phyloP scores from a whole-genome alignment of 2,797 vertebrate species.

The Girardinus metallicus region DNA sequence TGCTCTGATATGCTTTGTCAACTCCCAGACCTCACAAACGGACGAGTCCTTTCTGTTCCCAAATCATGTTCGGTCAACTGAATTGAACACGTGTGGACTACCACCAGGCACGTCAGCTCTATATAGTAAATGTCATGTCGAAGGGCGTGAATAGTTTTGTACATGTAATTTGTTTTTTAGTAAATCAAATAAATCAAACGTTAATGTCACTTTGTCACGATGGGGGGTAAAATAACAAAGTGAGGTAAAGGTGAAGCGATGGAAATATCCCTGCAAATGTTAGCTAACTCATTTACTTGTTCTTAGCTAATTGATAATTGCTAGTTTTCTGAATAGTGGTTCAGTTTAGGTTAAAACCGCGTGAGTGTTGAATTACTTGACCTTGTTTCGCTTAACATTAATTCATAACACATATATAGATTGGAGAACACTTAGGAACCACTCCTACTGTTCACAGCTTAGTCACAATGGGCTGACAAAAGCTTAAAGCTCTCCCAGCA shows the following conservation, averaged over 20 bases:
- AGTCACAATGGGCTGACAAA: slow-evolving; percentile 17
- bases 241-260: background rate
- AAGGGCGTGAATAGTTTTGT: background rate
- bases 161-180: background rate
- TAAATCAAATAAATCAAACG: background rate
- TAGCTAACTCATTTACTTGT: background rate
- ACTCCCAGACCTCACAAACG: background rate
- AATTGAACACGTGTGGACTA: background rate
- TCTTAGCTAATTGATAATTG: background rate
- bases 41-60: background rate
- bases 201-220: background rate
- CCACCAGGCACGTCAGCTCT: background rate
- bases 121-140: background rate
- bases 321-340: background rate
- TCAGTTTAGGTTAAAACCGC: background rate
- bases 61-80: background rate
- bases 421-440: slow-evolving; percentile 5
- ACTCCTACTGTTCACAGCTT: background rate
- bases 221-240: background rate
- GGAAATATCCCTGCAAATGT: background rate
- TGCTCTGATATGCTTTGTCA: background rate
- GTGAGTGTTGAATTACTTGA: background rate
- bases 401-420: slow-evolving; percentile 1
- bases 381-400: background rate
- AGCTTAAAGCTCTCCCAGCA: slow-evolving; percentile 14